A percentile compares a stretch with the other conserved stretches of the same genome.
These are phyloP conservation scores for Lutjanus campechanus DNA, from an alignment of 2,797 vertebrate species.

Conservation along the genomic window DNA sequence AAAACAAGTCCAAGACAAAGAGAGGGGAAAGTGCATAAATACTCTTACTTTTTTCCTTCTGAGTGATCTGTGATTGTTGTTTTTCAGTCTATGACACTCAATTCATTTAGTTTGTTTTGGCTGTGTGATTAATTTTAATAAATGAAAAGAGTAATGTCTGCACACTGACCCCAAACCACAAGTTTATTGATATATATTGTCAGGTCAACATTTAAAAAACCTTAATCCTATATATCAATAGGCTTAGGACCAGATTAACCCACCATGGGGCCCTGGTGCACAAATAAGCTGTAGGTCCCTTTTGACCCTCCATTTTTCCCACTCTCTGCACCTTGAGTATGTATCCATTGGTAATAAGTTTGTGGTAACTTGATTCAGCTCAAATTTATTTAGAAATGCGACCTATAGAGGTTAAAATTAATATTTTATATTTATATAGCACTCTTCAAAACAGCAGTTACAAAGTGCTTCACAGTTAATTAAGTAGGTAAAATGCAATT, in stretches of 20 bases:
- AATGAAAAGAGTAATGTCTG: neutral
- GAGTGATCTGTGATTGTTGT: neutral
- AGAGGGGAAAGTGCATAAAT: neutral
- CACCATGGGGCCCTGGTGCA: neutral
- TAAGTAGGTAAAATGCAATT: no score
- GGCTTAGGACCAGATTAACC: constrained; percentile 18
- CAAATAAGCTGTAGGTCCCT: neutral
- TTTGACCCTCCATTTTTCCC: neutral
- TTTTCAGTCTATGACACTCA: constrained; percentile 1
- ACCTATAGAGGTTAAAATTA: no score
- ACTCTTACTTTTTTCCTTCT: neutral
- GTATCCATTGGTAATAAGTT: neutral
- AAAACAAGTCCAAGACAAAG: constrained; percentile 1
- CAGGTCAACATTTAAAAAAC: neutral
- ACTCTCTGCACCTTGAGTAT: neutral
- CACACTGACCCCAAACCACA: neutral
- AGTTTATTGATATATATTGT: constrained; percentile 10
- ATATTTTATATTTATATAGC: no score
- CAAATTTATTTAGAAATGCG: no score
- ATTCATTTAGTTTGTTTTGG: constrained; percentile 16
- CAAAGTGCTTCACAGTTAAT: no score
- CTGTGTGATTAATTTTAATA: neutral
- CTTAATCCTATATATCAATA: neutral
- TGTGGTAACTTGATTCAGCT: neutral
- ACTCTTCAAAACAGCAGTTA: no score